Evolutionary conservation across 2,888 invertebrate species (phyloP).

Genomic region (Eucera pruinosa): DNA sequence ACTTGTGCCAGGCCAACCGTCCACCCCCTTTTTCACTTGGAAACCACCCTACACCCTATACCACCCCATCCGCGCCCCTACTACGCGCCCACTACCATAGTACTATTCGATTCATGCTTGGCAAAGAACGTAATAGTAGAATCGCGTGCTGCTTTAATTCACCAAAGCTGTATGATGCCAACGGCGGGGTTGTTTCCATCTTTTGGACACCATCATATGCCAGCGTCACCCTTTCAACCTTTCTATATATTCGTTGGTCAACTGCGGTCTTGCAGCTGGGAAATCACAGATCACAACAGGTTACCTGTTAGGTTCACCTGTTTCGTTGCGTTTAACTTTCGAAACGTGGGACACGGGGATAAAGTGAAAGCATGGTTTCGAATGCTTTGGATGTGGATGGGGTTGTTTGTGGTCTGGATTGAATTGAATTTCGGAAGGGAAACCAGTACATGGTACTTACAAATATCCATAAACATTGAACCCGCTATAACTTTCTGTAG

Average conservation of each 20-base stretch:
- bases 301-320: not conserved
- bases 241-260: not conserved
- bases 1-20: slow-evolving; percentile 47
- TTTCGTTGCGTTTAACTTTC: not conserved
- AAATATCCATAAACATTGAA: too few relatives aligned
- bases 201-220: not conserved
- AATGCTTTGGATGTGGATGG: not conserved
- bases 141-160: slow-evolving; percentile 71
- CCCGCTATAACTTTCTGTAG: too few relatives aligned
- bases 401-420: not conserved
- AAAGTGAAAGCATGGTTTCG: not conserved
- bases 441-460: too few relatives aligned
- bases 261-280: not conserved
- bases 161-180: slow-evolving; percentile 39
- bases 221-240: not conserved
- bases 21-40: slow-evolving; percentile 50
- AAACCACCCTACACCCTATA: slow-evolving; percentile 34
- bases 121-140: slow-evolving; percentile 68
- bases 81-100: slow-evolving; percentile 69
- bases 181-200: slow-evolving; percentile 19
- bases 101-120: slow-evolving; percentile 74
- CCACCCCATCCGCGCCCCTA: slow-evolving; percentile 47
- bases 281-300: too few relatives aligned
- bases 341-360: not conserved
- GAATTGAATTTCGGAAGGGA: too few relatives aligned